Base-by-base conservation (phyloP, 2,113 vertebrate species). In the Oxyura jamaicensis region DNA sequence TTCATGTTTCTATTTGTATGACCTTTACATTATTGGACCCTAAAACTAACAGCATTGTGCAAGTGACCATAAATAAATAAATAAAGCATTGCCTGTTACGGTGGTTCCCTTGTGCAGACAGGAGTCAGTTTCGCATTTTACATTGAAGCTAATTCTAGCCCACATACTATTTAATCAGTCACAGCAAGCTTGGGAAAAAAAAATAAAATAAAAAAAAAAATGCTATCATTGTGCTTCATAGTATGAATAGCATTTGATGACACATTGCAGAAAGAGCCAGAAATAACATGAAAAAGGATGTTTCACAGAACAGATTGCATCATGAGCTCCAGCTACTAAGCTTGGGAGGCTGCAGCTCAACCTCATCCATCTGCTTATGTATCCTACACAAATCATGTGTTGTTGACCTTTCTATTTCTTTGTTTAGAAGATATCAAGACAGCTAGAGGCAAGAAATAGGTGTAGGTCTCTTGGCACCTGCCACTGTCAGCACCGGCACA, bases 221-320 rank as follows among this genome's bases (percentile, higher is more conserved):
- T 62, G 84, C 60, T 90, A 86, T 75, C 29, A 75, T 71, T 91
- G 25, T 50, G 16, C 52, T 86, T 83, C 60, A 59, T 69, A 39
- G 31, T 55, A 83, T 93, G 88, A 95, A 94, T 88, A 91, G 13
- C 63, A 75, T 88, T 81, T 92, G 84, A 88, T 95, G 95, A 95
- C 62, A 88, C 74, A 91, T 60, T 93, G 80, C 72, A 89, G 68
- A 92, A 95, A 62, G 71, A 92, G 71, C 26, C 68, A 94, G 89
- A 93, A 97, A 94, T 95, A 96, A 94, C 72, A 92, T 19, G 58
- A 23, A 84, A 91, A 88, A 56, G n/a, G 85, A 80, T 80, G 72
- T 81, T 81, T 94, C 92, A 87, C 82, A 78, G 88, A 93, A 96
- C 90, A 96, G 75, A 90, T 81, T 96, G 91, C 87, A 91, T 88